Conservation (phyloP, 2,888 invertebrate genomes). For the Clusia tigrina region DNA sequence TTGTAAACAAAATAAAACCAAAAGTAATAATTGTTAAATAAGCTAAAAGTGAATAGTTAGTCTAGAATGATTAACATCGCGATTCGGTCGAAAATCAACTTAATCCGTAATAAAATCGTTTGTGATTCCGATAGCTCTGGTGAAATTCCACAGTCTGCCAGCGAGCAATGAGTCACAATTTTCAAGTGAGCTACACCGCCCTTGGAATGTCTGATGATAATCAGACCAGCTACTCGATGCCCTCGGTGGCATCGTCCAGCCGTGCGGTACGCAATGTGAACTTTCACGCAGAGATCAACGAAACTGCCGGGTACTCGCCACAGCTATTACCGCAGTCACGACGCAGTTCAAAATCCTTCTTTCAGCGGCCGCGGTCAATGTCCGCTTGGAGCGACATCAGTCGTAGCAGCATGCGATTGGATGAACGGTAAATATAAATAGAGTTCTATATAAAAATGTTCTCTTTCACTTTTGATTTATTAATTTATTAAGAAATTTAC, state of each 20-base stretch:
- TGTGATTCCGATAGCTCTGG: no score
- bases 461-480: no score
- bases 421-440: conserved; percentile 60
- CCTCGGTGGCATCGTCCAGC: conserved; percentile 56
- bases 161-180: conserved; percentile 61
- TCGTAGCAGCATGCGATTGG: conserved; percentile 80
- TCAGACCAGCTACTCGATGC: conserved; percentile 61
- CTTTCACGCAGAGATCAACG: conserved; percentile 58
- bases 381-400: conserved; percentile 90
- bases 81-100: no score
- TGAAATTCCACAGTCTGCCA: no score
- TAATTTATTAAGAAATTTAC: no score
- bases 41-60: no score
- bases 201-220: conserved; percentile 65
- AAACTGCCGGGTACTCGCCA: conserved; percentile 48
- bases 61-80: no score
- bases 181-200: conserved; percentile 64
- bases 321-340: conserved; percentile 52
- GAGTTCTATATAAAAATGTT: no score
- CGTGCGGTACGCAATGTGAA: conserved; percentile 60
- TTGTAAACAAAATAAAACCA: no score
- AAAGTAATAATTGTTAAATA: no score
- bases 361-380: conserved; percentile 76
- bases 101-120: no score
- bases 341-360: conserved; percentile 62